phyloP scores from a whole-genome alignment of 2,113 vertebrate species.

The Neolamprologus ventralis region DNA sequence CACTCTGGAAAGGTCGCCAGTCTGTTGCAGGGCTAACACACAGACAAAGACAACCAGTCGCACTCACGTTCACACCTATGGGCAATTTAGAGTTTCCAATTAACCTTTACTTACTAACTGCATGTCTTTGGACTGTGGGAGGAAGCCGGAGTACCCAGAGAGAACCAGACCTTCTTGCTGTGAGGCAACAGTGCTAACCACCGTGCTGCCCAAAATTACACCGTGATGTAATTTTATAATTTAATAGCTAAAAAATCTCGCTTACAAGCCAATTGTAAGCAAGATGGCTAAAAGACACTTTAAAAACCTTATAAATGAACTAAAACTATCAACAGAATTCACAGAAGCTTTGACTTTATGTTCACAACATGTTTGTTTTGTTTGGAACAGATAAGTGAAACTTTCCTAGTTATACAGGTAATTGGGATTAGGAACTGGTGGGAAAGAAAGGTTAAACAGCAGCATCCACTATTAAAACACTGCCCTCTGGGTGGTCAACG shows the following conservation, averaged over 20 bases:
- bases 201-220: neutral
- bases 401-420: neutral
- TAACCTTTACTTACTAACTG: neutral
- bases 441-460: neutral
- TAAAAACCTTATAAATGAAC: neutral
- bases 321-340: neutral
- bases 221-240: neutral
- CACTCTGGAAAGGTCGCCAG: neutral
- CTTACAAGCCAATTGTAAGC: neutral
- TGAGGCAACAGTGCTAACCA: neutral
- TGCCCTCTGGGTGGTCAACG: neutral
- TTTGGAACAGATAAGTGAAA: neutral
- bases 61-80: neutral
- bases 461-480: neutral
- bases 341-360: neutral
- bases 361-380: neutral
- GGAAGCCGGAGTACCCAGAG: neutral
- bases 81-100: neutral
- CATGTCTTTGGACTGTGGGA: neutral
- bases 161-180: neutral
- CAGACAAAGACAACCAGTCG: neutral
- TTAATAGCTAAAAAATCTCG: neutral
- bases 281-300: neutral
- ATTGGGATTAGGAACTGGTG: neutral
- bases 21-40: neutral